Conservation (phyloP, 2,113 vertebrate species). For the Hemiprocne comata region DNA sequence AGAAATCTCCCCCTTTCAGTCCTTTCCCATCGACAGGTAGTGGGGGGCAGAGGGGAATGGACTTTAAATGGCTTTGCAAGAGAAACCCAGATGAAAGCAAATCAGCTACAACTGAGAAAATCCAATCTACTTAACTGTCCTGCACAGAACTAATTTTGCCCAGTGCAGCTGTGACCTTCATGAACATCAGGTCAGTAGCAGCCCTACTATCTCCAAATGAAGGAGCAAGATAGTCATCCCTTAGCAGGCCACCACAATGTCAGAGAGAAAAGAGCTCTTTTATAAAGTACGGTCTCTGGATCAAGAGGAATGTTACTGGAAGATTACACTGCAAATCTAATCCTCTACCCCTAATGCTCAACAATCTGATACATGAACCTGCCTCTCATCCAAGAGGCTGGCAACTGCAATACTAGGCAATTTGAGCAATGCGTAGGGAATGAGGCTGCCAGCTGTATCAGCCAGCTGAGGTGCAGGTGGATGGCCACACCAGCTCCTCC, state of each 20-base stretch:
- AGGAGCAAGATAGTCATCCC: background rate
- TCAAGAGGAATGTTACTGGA: conserved; percentile 36
- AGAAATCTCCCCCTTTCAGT: background rate
- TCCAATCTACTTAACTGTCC: conserved; percentile 57
- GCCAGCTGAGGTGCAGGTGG: background rate
- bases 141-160: conserved; percentile 56
- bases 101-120: conserved; percentile 59
- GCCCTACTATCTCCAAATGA: conserved; percentile 24
- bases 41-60: background rate
- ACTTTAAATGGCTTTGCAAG: conserved; percentile 34
- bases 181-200: conserved; percentile 18
- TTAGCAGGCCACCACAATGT: background rate
- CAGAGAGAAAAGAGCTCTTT: conserved; percentile 37
- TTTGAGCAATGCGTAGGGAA: background rate
- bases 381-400: background rate
- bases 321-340: conserved; percentile 54
- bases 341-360: conserved; percentile 22
- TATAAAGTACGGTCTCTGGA: background rate
- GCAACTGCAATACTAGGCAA: background rate
- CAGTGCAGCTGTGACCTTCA: conserved; percentile 48
- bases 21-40: background rate
- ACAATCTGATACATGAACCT: background rate
- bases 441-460: background rate
- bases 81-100: conserved; percentile 42
- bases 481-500: background rate